Evolutionary conservation across 2,888 invertebrate genomes (phyloP), one percentile per base, ranked within the genome.

Genomic region (Unio delphinus): DNA sequence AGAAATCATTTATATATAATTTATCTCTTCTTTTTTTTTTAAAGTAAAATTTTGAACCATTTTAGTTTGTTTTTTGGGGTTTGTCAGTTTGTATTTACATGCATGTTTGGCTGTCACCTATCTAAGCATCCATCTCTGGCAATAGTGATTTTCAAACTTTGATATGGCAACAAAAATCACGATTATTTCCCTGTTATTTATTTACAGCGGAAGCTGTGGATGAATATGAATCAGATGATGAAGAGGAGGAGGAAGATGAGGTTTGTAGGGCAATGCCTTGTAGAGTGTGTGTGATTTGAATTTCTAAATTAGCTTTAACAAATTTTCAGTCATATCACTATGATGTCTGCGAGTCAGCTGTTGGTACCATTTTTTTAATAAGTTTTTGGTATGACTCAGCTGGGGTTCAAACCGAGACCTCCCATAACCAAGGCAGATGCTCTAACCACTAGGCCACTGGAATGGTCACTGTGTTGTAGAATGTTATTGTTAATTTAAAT

Each of bases 201-300:
- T 34, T 78, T 78, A 2, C 75, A 88, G 88, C 76, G 77, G 88
- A 89, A 62, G 80, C 81, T 62, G 84, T 85, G 5, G 87, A 88
- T 71, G 88, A 88, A 30, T 81, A 80, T 61, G 86, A 87, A 54
- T 89, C 88, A 54, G 89, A 90, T 75, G 89, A 89, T 73, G 90
- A 90, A 74, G 90, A 90, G 18, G 90, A 90, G 54, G 89, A 90
- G 54, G 89, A 89, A 66, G 89, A 90, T 76, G 90, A 90, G 80
- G 89, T 87, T 59, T 76, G 80, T 67, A 70, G 45, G 45, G 11
- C 34, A 45, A 7, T 7, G 34, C 8, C 45, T 45, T 45, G 45
- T 11, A 26, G 65, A 23, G 23, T 23, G 23, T 23, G 23, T 23
- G 23, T 23, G 23, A 23, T 23, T 23, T 23, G 23, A 23, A 23